Conservation (phyloP, 2,888 invertebrate genomes). For the Mimachlamys varia region DNA sequence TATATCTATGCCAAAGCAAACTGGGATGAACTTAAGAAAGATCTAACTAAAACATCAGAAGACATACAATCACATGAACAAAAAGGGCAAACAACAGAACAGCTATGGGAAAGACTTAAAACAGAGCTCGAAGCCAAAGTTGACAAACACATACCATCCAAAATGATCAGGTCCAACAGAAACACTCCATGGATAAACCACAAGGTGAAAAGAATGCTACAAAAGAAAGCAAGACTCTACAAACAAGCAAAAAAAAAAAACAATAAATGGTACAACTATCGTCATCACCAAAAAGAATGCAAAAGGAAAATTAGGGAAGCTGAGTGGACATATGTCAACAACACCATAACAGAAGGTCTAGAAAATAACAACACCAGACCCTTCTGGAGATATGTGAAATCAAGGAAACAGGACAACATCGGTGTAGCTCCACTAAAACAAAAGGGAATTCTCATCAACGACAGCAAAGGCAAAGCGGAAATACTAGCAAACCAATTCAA, state of each 20-base stretch:
- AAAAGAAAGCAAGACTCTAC: background rate
- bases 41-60: too few relatives aligned
- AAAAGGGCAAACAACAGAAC: too few relatives aligned
- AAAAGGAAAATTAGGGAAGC: background rate
- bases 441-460: background rate
- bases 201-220: background rate
- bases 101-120: too few relatives aligned
- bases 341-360: background rate
- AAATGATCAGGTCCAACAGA: too few relatives aligned
- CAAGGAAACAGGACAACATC: background rate
- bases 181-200: too few relatives aligned
- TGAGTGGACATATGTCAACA: background rate
- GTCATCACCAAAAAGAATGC: background rate
- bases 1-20: too few relatives aligned
- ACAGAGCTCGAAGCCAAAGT: too few relatives aligned
- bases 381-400: background rate
- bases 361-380: background rate
- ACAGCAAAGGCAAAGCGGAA: background rate
- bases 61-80: too few relatives aligned
- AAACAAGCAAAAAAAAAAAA: background rate
- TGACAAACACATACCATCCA: too few relatives aligned
- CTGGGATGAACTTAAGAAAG: too few relatives aligned
- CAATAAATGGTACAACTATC: background rate
- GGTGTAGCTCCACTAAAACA: background rate
- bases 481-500: background rate